These are phyloP conservation scores for Hycleus cichorii DNA, from an alignment of 1,140 invertebrate genomes.

Conservation along the genomic window DNA sequence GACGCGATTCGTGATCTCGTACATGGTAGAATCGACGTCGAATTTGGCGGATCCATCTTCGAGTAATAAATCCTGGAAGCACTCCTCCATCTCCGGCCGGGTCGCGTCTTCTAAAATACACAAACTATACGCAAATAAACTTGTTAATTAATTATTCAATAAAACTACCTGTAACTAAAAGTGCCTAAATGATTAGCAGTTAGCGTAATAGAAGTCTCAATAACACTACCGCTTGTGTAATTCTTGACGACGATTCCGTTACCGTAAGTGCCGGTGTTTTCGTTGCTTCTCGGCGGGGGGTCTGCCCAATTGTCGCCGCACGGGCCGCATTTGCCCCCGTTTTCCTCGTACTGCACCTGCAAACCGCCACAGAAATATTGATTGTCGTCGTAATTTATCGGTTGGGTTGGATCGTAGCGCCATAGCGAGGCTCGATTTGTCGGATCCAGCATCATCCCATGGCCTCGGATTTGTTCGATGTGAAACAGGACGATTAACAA, in stretches of 20 bases:
- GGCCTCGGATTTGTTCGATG: conserved; percentile 19
- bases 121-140: conserved; percentile 34
- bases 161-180: conserved; percentile 34
- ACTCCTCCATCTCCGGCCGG: conserved; percentile 46
- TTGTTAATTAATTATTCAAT: not conserved
- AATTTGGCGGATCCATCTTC: conserved; percentile 30
- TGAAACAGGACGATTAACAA: too few species aligned
- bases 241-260: conserved; percentile 41
- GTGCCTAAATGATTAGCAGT: conserved; percentile 46
- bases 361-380: conserved; percentile 20
- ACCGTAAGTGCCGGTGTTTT: conserved; percentile 48
- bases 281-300: conserved; percentile 45
- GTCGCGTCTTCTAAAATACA: conserved; percentile 38
- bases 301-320: conserved; percentile 41
- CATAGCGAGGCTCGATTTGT: conserved; percentile 38
- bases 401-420: conserved; percentile 33
- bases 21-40: not conserved
- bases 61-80: conserved; percentile 43
- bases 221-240: conserved; percentile 31
- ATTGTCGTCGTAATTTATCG: conserved; percentile 31
- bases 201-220: conserved; percentile 38
- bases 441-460: conserved; percentile 39
- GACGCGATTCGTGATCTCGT: not conserved
- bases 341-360: conserved; percentile 20
- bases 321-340: conserved; percentile 39